Conservation (phyloP, 2,113 vertebrate species). For the Apodemus speciosus region DNA sequence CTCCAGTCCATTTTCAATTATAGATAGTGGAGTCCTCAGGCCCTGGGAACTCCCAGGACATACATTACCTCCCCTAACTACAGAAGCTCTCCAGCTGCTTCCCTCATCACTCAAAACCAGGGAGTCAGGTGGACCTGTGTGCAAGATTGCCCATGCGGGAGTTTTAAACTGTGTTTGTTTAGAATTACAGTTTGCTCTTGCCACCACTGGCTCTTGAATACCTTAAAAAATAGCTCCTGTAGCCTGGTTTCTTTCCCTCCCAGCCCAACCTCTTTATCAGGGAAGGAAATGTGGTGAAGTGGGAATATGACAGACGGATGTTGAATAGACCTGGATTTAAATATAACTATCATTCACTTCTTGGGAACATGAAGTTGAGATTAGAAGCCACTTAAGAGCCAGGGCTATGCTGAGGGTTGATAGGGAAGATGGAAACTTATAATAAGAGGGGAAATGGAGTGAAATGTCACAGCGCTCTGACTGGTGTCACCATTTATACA, state of each 20-base stretch:
- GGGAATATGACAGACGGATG: not conserved
- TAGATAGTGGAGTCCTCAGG: constrained; percentile 68
- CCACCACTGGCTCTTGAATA: not conserved
- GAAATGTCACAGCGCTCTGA: not conserved
- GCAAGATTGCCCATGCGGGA: constrained; percentile 54
- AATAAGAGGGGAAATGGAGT: not conserved
- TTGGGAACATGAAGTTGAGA: constrained; percentile 5
- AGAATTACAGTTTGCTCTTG: constrained; percentile 67
- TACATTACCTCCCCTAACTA: constrained; percentile 63
- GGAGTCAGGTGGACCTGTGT: constrained; percentile 64
- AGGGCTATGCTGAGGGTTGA: not conserved
- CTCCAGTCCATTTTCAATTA: constrained; percentile 75
- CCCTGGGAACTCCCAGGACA: constrained; percentile 62
- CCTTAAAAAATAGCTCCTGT: constrained; percentile 4
- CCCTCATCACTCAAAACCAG: constrained; percentile 45
- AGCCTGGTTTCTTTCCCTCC: constrained; percentile 31
- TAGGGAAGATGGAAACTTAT: not conserved
- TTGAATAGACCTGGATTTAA: not conserved
- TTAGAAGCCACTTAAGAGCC: constrained; percentile 23
- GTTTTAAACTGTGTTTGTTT: constrained; percentile 69
- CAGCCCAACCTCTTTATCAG: not conserved
- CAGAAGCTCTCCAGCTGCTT: constrained; percentile 56
- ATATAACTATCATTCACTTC: not conserved
- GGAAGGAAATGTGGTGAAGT: not conserved
- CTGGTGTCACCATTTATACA: not conserved